phyloP scores from a whole-genome alignment of 1,140 invertebrate genomes.

The Conus betulinus region DNA sequence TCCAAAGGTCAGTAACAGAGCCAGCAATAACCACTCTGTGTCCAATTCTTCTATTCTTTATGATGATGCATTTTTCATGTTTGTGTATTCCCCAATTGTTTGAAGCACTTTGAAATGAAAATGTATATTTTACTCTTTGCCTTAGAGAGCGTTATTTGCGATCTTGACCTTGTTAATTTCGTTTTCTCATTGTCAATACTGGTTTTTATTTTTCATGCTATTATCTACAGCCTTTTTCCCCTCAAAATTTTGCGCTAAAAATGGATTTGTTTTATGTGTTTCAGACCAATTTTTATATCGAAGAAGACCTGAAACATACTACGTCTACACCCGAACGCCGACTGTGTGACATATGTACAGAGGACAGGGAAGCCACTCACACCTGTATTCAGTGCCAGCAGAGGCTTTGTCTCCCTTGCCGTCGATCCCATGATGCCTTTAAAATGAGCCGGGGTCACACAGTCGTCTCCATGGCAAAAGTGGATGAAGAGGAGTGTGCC shows the following conservation, averaged over 20 bases:
- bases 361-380: constrained; percentile 15
- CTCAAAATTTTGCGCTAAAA: background rate
- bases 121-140: too few species aligned
- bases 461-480: background rate
- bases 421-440: background rate
- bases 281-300: constrained; percentile 21
- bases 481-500: background rate
- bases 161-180: too few species aligned
- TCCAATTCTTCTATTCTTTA: too few species aligned
- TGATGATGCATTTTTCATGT: too few species aligned
- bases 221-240: too few species aligned
- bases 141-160: too few species aligned
- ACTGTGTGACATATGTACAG: constrained; percentile 8
- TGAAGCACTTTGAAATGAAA: too few species aligned
- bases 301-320: background rate
- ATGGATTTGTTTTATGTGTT: background rate
- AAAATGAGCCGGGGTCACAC: background rate
- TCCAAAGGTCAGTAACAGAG: too few species aligned
- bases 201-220: too few species aligned
- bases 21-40: too few species aligned
- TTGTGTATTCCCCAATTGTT: too few species aligned
- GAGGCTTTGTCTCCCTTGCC: constrained; percentile 3
- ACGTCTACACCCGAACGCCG: background rate
- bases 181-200: too few species aligned
- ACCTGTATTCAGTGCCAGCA: constrained; percentile 9